phyloP scores from a whole-genome alignment of 2,888 invertebrate genomes.

The Erannis defoliaria region DNA sequence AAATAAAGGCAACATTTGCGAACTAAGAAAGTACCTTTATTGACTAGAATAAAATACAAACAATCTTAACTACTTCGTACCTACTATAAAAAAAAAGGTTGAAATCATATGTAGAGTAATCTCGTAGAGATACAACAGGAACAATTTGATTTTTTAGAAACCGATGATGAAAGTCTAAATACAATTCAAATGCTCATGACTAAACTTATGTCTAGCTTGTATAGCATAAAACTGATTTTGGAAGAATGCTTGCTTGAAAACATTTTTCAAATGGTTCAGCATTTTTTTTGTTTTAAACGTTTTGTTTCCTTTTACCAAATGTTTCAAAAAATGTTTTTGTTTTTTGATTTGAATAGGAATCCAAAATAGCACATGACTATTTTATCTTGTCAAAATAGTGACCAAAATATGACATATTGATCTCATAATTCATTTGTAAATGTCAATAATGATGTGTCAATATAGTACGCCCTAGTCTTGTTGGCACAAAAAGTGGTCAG shows the following conservation, averaged over 20 bases:
- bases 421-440: conserved; percentile 44
- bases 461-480: conserved; percentile 45
- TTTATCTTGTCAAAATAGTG: conserved; percentile 42
- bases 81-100: neutral
- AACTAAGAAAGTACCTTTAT: neutral
- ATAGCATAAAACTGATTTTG: too few relatives aligned
- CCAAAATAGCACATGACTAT: conserved; percentile 14
- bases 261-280: neutral
- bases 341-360: too few relatives aligned
- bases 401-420: conserved; percentile 37
- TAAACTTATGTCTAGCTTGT: too few relatives aligned
- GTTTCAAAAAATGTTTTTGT: too few relatives aligned
- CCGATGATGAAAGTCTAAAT: too few relatives aligned
- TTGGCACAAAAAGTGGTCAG: conserved; percentile 58
- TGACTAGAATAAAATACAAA: neutral
- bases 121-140: too few relatives aligned
- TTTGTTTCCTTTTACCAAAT: too few relatives aligned
- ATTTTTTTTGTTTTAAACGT: too few relatives aligned
- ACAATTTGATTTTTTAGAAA: too few relatives aligned
- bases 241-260: too few relatives aligned
- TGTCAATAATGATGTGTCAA: conserved; percentile 57
- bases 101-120: too few relatives aligned
- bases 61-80: neutral
- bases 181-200: too few relatives aligned
- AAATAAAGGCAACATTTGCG: neutral